Evolutionary conservation across 1,140 invertebrate species (phyloP).

Genomic region (Thaumatotibia leucotreta): DNA sequence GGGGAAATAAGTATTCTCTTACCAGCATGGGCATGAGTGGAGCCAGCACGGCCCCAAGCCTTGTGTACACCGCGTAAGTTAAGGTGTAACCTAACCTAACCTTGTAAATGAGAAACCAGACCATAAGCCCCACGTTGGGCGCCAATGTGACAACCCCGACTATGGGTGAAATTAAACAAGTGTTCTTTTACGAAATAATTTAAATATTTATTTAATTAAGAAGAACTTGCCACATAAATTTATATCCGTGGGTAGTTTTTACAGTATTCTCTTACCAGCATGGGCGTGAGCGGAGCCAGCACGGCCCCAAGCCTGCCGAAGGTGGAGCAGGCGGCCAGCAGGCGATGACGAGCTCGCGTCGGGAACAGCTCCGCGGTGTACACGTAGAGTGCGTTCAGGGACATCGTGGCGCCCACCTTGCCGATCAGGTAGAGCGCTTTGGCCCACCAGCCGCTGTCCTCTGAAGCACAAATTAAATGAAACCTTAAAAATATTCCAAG

Average conservation of each 20-base stretch:
- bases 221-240: too few species aligned
- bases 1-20: too few species aligned
- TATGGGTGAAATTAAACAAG: too few species aligned
- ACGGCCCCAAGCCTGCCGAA: conserved; percentile 53
- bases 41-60: too few species aligned
- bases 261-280: conserved; percentile 30
- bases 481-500: too few species aligned
- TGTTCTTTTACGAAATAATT: too few species aligned
- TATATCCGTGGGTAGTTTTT: too few species aligned
- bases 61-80: neutral
- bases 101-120: too few species aligned
- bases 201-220: too few species aligned
- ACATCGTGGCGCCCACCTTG: conserved; percentile 60
- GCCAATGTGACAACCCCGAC: too few species aligned
- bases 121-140: too few species aligned
- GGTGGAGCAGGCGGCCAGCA: conserved; percentile 57
- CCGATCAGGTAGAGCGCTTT: conserved; percentile 53
- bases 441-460: conserved; percentile 21
- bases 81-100: too few species aligned
- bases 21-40: neutral
- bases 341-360: conserved; percentile 53
- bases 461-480: conserved; percentile 14
- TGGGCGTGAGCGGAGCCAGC: conserved; percentile 50
- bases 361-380: conserved; percentile 67
- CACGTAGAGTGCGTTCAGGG: conserved; percentile 63